Evolutionary conservation across 2,888 invertebrate species (phyloP).

Genomic region (Anaspis maculata): DNA sequence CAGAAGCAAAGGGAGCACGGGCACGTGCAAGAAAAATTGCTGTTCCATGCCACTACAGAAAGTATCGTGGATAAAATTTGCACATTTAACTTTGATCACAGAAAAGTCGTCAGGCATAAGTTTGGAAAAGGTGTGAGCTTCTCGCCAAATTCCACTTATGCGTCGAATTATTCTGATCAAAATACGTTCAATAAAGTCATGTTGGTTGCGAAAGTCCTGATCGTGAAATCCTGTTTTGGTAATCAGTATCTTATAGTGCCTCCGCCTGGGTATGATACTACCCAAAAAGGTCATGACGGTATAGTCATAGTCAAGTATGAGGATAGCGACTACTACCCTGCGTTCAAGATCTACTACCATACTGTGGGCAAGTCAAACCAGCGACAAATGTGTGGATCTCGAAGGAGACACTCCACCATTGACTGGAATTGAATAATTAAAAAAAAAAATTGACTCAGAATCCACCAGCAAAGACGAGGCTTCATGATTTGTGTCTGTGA

Average conservation of each 20-base stretch:
- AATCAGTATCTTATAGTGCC: neutral
- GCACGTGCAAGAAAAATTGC: neutral
- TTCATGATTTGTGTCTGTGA: too few relatives aligned
- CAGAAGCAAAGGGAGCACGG: neutral
- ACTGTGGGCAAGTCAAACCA: too few relatives aligned
- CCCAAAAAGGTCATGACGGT: neutral
- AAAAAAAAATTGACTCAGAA: too few relatives aligned
- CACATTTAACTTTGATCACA: neutral
- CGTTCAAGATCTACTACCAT: neutral
- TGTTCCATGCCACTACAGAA: neutral
- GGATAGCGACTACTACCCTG: neutral
- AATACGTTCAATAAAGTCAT: neutral
- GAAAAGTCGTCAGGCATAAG: neutral
- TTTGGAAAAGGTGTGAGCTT: neutral
- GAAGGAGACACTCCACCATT: too few relatives aligned
- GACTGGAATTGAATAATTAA: too few relatives aligned
- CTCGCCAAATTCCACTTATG: neutral
- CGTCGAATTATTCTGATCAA: neutral
- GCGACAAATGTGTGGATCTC: too few relatives aligned
- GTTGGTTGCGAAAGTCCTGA: neutral
- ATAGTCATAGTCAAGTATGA: constrained; percentile 1
- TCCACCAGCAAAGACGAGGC: too few relatives aligned
- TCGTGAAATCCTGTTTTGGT: neutral
- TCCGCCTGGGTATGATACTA: neutral
- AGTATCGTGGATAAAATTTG: neutral